phyloP scores from a whole-genome alignment of 2,888 invertebrate species.

The Drosophila mimica region DNA sequence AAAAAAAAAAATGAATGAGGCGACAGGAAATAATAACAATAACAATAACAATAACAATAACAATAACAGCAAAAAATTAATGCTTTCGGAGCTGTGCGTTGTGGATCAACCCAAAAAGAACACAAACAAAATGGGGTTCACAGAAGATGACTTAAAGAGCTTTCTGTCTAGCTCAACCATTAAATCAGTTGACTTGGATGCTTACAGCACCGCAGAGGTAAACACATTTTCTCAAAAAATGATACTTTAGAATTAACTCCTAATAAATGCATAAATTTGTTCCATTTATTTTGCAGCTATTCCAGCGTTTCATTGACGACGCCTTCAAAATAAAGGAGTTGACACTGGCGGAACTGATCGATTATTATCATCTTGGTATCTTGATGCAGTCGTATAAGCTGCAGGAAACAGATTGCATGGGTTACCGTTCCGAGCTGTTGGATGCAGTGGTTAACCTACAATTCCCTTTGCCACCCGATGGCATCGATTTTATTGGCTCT shows the following conservation, averaged over 20 bases:
- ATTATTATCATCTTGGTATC: slow-evolving; percentile 49
- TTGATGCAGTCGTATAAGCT: slow-evolving; percentile 48
- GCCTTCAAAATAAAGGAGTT: not conserved
- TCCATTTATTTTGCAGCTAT: slow-evolving; percentile 13
- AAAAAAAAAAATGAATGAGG: not conserved
- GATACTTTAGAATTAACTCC: not conserved
- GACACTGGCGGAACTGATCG: slow-evolving; percentile 33
- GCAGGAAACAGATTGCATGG: slow-evolving; percentile 4
- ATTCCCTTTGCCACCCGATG: slow-evolving; percentile 2
- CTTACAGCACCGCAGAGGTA: slow-evolving; percentile 9
- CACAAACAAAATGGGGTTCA: not conserved
- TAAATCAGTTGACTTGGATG: not conserved
- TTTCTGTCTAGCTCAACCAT: not conserved
- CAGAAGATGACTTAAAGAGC: not conserved
- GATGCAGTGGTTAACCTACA: slow-evolving; percentile 22
- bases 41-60: not conserved
- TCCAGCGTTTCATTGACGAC: slow-evolving; percentile 1
- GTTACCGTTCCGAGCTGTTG: slow-evolving; percentile 37
- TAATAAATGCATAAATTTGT: not conserved
- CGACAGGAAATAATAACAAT: not conserved
- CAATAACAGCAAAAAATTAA: not conserved
- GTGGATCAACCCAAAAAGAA: not conserved
- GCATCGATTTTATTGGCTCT: slow-evolving; percentile 34
- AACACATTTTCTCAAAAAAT: not conserved
- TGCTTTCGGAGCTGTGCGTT: not conserved